Evolutionary conservation across 2,797 vertebrate species (phyloP), one percentile per base, ranked within the genome.

Genomic region (Pangasius macronema): DNA sequence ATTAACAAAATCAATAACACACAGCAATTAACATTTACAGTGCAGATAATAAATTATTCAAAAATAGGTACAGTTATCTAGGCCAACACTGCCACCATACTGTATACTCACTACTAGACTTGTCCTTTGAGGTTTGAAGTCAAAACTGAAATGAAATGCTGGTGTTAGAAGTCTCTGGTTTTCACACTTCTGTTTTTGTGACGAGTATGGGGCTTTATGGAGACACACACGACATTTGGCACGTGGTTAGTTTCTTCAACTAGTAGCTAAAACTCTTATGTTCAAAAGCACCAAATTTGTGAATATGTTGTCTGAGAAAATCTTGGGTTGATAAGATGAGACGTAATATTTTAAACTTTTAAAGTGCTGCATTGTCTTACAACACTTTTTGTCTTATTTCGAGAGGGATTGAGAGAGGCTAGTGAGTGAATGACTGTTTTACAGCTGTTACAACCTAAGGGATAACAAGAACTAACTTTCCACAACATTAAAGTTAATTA

Each of bases 101-200:
- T 24, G 30, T 36, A 80, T 80, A 57, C 76, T 80, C 5, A 53
- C 0, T 3, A 55, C 24, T 1, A 55, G 18, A 11, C 49, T 55
- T 33, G 55, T 59, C 55, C 36, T 59, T 39, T 61, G 20, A 0
- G 30, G 16, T 57, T 80, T 1, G 1, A n/a, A 61, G 22, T 39
- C 79, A 61, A 39, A 61, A 27, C 20, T 27, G 22, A 81, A 79
- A 79, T 57, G 9, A 79, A 79, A 24, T 55, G 76, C 51, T 33
- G 51, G 13, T 55, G 76, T 36, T 46, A 27, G 36, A 42, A 3
- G 11, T 61, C 2, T 81, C 36, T 42, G 2, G 55, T 27, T 39
- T 59, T 61, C 55, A n/a, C 57, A 81, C 79, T 81, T 81, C 57
- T 42, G 36, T 61, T 42, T 81, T 61, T 42, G 2, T 42, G n/a